A percentile compares a stretch with the other conserved stretches of the same genome.
phyloP scores from a whole-genome alignment of 2,888 invertebrate genomes.

The Lasioglossum oenotherae region DNA sequence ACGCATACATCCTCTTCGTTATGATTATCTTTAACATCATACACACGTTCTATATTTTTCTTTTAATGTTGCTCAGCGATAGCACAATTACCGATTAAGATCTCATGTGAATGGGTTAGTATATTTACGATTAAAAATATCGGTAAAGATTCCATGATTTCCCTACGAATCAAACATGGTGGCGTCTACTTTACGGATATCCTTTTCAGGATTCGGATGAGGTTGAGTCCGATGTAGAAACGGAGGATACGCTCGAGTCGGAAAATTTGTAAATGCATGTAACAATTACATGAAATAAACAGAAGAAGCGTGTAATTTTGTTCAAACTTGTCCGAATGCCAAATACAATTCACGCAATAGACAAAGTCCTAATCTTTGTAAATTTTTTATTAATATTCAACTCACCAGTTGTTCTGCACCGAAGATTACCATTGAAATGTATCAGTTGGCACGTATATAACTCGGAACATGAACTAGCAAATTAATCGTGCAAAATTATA shows the following conservation, averaged over 20 bases:
- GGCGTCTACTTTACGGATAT: not conserved
- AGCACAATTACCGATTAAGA: constrained; percentile 51
- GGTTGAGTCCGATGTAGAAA: constrained; percentile 13
- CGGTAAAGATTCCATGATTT: constrained; percentile 10
- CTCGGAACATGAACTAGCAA: not conserved
- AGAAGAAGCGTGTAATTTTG: not conserved
- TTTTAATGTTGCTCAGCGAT: constrained; percentile 50
- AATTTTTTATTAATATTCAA: constrained; percentile 13
- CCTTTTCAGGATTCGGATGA: constrained; percentile 44
- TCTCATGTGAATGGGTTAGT: constrained; percentile 26
- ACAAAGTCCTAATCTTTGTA: constrained; percentile 11
- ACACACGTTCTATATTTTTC: constrained; percentile 47
- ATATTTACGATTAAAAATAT: not conserved
- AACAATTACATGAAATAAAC: not conserved
- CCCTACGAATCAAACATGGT: not conserved
- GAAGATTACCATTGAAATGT: not conserved
- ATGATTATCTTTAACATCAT: constrained; percentile 52
- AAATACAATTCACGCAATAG: constrained; percentile 10
- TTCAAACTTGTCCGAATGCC: not conserved
- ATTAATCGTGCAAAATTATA: not conserved
- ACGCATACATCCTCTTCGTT: constrained; percentile 52
- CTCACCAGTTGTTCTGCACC: constrained; percentile 19
- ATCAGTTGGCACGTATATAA: not conserved
- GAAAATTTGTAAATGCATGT: not conserved
- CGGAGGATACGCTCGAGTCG: constrained; percentile 3